Conservation (phyloP, 2,797 vertebrate species). For the Lagothrix lagotricha region DNA sequence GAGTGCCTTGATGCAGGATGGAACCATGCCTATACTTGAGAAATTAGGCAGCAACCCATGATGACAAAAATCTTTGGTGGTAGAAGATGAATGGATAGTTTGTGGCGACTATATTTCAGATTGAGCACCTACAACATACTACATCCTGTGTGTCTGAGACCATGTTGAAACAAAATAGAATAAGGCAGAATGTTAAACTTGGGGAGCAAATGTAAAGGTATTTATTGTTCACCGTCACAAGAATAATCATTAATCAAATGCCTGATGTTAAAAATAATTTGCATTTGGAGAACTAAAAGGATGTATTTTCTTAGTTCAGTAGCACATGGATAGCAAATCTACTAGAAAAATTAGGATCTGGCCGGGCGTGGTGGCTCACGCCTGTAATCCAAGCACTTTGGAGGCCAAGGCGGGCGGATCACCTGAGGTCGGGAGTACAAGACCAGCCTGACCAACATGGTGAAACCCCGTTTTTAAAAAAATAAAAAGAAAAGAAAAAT, state of each 20-base stretch:
- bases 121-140: not conserved
- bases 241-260: slow-evolving; percentile 20
- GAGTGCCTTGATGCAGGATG: not conserved
- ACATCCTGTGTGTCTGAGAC: not conserved
- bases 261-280: not conserved
- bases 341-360: not conserved
- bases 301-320: not conserved
- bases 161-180: not conserved
- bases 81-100: not conserved
- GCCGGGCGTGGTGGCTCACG: no score
- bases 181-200: not conserved
- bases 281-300: slow-evolving; percentile 7
- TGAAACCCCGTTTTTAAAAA: no score
- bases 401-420: no score
- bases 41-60: not conserved
- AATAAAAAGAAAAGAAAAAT: not conserved
- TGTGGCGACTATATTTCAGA: not conserved
- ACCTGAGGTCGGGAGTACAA: no score
- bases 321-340: not conserved
- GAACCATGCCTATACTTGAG: not conserved
- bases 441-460: no score
- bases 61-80: not conserved
- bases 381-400: no score
- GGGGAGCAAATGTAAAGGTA: not conserved
- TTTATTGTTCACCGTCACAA: not conserved